Conservation (phyloP, 2,113 vertebrate genomes). For the Dascyllus trimaculatus region DNA sequence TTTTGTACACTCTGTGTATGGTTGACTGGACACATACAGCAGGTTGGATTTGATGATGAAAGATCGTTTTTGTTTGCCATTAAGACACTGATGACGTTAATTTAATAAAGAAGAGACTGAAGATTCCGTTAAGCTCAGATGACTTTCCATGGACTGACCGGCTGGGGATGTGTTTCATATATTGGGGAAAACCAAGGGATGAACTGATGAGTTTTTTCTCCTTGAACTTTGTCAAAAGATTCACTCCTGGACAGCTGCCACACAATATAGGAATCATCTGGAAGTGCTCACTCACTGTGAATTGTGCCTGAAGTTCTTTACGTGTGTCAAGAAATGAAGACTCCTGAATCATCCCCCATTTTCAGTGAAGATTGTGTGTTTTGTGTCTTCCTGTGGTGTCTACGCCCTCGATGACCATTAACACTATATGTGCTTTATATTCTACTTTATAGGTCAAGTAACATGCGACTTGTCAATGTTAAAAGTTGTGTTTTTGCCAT, state of each 20-base stretch:
- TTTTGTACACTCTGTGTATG: conserved; percentile 1
- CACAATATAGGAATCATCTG: conserved; percentile 26
- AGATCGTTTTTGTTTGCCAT: background rate
- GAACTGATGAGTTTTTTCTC: conserved; percentile 29
- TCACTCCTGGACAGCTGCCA: conserved; percentile 25
- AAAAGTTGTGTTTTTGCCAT: conserved; percentile 98
- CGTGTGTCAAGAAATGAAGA: conserved; percentile 75
- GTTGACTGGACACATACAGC: conserved; percentile 38
- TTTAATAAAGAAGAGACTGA: conserved; percentile 37
- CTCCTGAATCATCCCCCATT: conserved; percentile 57
- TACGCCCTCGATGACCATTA: conserved; percentile 94
- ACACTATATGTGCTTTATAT: conserved; percentile 96
- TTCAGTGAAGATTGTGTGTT: conserved; percentile 92
- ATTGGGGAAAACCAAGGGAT: conserved; percentile 24
- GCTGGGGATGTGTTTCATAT: conserved; percentile 23
- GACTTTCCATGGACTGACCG: conserved; percentile 38
- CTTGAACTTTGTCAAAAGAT: conserved; percentile 29
- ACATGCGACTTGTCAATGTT: conserved; percentile 94
- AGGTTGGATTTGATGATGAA: conserved; percentile 35
- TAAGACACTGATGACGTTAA: conserved; percentile 12
- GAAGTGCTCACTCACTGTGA: conserved; percentile 48
- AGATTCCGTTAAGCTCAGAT: conserved; percentile 22
- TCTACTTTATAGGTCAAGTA: conserved; percentile 94
- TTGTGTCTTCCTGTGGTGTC: conserved; percentile 94
- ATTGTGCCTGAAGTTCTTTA: conserved; percentile 40